A percentile compares a stretch with the other conserved stretches of the same genome.
phyloP scores from a whole-genome alignment of 2,888 invertebrate genomes.

The Linyphia triangularis region DNA sequence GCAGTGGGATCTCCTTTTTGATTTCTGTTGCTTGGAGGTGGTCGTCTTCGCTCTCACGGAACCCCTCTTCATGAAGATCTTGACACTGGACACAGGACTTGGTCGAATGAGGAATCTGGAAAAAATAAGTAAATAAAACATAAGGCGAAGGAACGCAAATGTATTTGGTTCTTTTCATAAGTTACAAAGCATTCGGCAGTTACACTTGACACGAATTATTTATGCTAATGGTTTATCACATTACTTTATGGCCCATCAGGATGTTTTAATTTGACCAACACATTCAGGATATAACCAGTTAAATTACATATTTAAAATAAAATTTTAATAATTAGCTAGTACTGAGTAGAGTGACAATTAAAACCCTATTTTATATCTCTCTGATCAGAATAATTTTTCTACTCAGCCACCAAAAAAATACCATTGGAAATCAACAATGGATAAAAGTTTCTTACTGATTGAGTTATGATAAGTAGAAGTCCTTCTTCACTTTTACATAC shows the following conservation, averaged over 20 bases:
- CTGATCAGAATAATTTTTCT: too few species aligned
- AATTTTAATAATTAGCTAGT: too few species aligned
- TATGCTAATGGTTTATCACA: background rate
- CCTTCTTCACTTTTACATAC: too few species aligned
- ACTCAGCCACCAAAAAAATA: too few species aligned
- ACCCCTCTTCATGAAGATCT: slow-evolving; percentile 85
- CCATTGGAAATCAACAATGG: too few species aligned
- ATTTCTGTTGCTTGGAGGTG: slow-evolving; percentile 33
- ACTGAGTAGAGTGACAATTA: too few species aligned
- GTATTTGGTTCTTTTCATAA: background rate
- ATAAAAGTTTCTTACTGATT: too few species aligned
- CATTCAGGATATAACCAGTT: too few species aligned
- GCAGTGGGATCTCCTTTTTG: slow-evolving; percentile 16
- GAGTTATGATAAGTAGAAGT: too few species aligned
- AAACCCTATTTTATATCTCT: too few species aligned
- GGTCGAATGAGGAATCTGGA: slow-evolving; percentile 93
- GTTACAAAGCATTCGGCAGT: too few species aligned
- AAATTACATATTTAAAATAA: too few species aligned
- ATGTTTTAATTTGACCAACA: background rate
- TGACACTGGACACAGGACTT: slow-evolving; percentile 96
- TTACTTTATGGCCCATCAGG: slow-evolving; percentile 9
- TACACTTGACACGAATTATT: background rate
- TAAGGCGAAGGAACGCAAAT: background rate
- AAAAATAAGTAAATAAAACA: slow-evolving; percentile 77
- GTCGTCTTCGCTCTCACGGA: slow-evolving; percentile 72